phyloP scores from a whole-genome alignment of 1,140 invertebrate genomes.

The Megalonaias nervosa region DNA sequence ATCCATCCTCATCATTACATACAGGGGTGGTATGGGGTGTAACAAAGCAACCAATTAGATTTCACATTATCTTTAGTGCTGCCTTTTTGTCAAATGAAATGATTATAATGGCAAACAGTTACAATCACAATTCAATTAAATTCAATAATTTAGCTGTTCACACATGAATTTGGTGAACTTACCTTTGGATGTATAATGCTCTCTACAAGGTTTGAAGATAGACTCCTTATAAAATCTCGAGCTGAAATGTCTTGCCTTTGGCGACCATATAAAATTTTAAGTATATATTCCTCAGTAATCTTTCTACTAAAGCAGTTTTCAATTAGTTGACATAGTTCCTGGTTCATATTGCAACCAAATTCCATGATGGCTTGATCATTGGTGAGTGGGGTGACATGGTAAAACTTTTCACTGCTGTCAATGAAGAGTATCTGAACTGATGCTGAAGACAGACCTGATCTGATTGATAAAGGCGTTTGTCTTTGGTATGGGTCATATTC shows the following conservation, averaged over 20 bases:
- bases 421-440: slow-evolving; percentile 19
- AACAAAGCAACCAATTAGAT: too few species aligned
- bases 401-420: slow-evolving; percentile 23
- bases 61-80: too few species aligned
- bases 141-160: slow-evolving; percentile 27
- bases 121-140: too few species aligned
- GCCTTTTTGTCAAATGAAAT: too few species aligned
- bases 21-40: too few species aligned
- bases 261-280: slow-evolving; percentile 49
- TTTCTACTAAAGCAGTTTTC: slow-evolving; percentile 59
- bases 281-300: slow-evolving; percentile 45
- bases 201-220: slow-evolving; percentile 32
- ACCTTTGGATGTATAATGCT: slow-evolving; percentile 21
- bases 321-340: slow-evolving; percentile 36
- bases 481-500: not conserved
- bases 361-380: slow-evolving; percentile 1
- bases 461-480: slow-evolving; percentile 7
- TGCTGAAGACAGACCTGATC: slow-evolving; percentile 14
- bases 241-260: slow-evolving; percentile 49
- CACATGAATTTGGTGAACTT: slow-evolving; percentile 26
- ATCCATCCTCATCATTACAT: too few species aligned
- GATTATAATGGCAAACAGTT: too few species aligned
- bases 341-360: slow-evolving; percentile 6
- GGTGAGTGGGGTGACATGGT: slow-evolving; percentile 24
- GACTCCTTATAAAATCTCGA: slow-evolving; percentile 39